phyloP scores from a whole-genome alignment of 2,113 vertebrate genomes.

The Paracanthobrama guichenoti region DNA sequence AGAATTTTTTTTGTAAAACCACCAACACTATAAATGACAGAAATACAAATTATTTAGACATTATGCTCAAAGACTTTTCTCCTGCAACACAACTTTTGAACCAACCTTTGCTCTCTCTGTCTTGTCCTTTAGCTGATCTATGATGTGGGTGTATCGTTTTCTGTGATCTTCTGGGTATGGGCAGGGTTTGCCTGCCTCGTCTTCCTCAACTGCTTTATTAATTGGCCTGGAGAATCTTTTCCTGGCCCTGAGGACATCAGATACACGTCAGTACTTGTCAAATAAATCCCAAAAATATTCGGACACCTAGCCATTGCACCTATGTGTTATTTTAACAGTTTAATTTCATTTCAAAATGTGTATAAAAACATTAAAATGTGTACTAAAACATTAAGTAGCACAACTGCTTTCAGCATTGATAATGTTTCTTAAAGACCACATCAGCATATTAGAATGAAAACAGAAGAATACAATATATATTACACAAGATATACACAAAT shows the following conservation, averaged over 20 bases:
- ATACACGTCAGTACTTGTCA: slow-evolving; percentile 77
- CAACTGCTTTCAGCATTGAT: no score
- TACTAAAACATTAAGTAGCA: no score
- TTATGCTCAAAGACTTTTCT: not conserved
- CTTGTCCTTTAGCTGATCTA: slow-evolving; percentile 81
- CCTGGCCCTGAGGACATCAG: slow-evolving; percentile 81
- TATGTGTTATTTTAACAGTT: not conserved
- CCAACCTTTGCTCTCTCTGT: slow-evolving; percentile 15
- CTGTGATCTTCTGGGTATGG: slow-evolving; percentile 84
- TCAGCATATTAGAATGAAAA: not conserved
- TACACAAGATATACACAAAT: not conserved
- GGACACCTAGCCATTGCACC: not conserved
- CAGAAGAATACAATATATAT: not conserved
- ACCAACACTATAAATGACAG: not conserved
- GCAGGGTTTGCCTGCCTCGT: slow-evolving; percentile 80
- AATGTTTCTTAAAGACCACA: no score
- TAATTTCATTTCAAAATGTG: not conserved
- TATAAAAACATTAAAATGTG: no score
- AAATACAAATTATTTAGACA: not conserved
- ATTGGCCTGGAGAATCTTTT: slow-evolving; percentile 85
- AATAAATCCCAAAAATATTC: not conserved
- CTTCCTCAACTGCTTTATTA: slow-evolving; percentile 85
- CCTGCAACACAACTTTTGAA: not conserved
- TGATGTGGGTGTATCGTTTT: slow-evolving; percentile 79
- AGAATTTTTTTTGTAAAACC: not conserved